These are phyloP conservation scores for Lampropteryx suffumata DNA, from an alignment of 2,888 invertebrate species.

Conservation along the genomic window DNA sequence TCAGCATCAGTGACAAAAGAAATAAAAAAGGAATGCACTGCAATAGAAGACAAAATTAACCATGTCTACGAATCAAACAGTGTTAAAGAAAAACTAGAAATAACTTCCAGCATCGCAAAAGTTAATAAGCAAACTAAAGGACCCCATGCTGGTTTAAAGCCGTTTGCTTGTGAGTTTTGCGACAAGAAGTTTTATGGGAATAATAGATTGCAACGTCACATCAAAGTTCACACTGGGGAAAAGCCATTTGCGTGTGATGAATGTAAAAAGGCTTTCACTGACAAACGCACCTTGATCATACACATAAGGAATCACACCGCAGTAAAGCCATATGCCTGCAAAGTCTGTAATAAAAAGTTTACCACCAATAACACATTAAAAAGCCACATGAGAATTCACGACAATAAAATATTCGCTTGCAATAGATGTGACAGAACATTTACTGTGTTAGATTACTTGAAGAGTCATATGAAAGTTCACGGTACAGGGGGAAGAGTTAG, in stretches of 20 bases:
- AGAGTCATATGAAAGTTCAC: conserved; percentile 18
- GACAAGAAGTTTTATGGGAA: neutral
- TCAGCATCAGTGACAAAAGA: neutral
- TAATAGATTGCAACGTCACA: conserved; percentile 11
- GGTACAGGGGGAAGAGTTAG: neutral
- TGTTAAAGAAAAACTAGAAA: neutral
- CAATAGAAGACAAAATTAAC: neutral
- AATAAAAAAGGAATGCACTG: conserved; percentile 5
- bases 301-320: conserved; percentile 17
- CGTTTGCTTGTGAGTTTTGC: conserved; percentile 7
- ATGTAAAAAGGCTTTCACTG: conserved; percentile 11
- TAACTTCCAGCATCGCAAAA: neutral
- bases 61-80: neutral
- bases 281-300: conserved; percentile 1
- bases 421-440: conserved; percentile 17
- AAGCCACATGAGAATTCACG: conserved; percentile 16
- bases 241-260: conserved; percentile 14
- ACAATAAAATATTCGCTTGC: conserved; percentile 13
- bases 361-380: conserved; percentile 3
- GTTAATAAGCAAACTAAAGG: neutral
- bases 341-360: conserved; percentile 16
- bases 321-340: conserved; percentile 15
- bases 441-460: conserved; percentile 13
- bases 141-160: conserved; percentile 8
- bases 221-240: conserved; percentile 9